These are phyloP conservation scores for Stenichneumon culpator DNA, from an alignment of 2,888 invertebrate genomes.

Conservation along the genomic window DNA sequence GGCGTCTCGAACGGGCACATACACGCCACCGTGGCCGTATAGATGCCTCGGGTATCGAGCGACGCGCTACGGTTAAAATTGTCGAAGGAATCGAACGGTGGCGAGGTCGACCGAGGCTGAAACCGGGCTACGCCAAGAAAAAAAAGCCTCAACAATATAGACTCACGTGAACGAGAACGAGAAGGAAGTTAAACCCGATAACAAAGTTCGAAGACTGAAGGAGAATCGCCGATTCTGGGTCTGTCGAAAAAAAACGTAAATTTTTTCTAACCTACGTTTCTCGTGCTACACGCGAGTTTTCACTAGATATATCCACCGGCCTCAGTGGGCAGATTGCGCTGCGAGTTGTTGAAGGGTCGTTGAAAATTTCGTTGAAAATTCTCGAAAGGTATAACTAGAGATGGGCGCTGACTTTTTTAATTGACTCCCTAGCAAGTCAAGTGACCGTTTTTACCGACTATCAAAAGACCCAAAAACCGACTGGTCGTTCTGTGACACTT, in stretches of 20 bases:
- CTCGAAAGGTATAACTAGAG: background rate
- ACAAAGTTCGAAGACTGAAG: background rate
- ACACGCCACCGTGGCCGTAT: background rate
- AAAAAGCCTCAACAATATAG: background rate
- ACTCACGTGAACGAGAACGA: constrained; percentile 1
- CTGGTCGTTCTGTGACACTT: too few relatives aligned
- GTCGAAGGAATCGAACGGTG: constrained; percentile 20
- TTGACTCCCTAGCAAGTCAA: too few relatives aligned
- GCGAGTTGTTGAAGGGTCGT: background rate
- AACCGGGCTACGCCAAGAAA: background rate
- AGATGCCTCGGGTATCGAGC: constrained; percentile 14
- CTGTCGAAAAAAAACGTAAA: background rate
- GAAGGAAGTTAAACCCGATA: background rate
- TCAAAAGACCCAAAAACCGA: too few relatives aligned
- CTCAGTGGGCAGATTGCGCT: background rate
- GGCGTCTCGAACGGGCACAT: background rate
- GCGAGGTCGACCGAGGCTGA: constrained; percentile 5
- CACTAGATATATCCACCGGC: background rate
- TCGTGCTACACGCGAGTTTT: background rate
- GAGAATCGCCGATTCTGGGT: background rate
- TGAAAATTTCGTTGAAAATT: background rate
- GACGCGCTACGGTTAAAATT: constrained; percentile 10
- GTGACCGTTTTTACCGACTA: too few relatives aligned
- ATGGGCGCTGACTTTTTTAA: too few relatives aligned
- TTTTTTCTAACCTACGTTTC: background rate